Evolutionary conservation across 2,888 invertebrate genomes (phyloP).

Genomic region (Aphidoletes aphidimyza): DNA sequence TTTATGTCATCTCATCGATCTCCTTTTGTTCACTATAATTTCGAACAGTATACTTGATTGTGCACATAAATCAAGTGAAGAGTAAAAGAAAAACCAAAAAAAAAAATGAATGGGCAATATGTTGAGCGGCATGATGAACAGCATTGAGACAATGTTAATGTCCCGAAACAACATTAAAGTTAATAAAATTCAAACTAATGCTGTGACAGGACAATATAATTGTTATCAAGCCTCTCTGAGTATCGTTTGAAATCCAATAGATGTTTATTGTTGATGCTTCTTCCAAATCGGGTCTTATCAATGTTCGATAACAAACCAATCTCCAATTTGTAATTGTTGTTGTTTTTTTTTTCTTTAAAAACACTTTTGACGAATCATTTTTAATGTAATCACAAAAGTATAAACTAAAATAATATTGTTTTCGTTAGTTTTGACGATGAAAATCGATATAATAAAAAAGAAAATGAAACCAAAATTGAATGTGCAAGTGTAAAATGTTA

Average conservation of each 20-base stretch:
- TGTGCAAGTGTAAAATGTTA: not conserved
- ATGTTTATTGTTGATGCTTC: not conserved
- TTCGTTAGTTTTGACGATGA: slow-evolving; percentile 26
- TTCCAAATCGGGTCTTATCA: not conserved
- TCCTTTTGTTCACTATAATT: not conserved
- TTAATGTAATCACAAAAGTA: slow-evolving; percentile 7
- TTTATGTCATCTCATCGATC: not conserved
- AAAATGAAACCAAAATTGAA: not conserved
- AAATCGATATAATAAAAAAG: not conserved
- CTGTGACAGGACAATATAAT: slow-evolving; percentile 99
- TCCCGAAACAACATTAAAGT: slow-evolving; percentile 93
- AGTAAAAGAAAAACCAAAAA: not conserved
- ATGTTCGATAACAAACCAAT: slow-evolving; percentile 1
- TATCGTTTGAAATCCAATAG: slow-evolving; percentile 36
- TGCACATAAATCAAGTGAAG: not conserved
- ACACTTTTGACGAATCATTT: not conserved
- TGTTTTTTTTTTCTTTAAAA: not conserved
- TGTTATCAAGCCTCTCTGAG: slow-evolving; percentile 69
- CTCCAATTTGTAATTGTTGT: too few relatives aligned
- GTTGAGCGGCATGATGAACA: slow-evolving; percentile 16
- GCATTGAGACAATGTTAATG: slow-evolving; percentile 75
- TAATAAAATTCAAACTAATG: slow-evolving; percentile 76
- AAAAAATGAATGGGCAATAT: not conserved
- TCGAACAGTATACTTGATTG: not conserved
- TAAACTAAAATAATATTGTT: not conserved